Percentiles rank a stretch among this genome's conserved stretches.
Evolutionary conservation across 1,140 invertebrate species (phyloP).

Genomic region (Lerema accius): DNA sequence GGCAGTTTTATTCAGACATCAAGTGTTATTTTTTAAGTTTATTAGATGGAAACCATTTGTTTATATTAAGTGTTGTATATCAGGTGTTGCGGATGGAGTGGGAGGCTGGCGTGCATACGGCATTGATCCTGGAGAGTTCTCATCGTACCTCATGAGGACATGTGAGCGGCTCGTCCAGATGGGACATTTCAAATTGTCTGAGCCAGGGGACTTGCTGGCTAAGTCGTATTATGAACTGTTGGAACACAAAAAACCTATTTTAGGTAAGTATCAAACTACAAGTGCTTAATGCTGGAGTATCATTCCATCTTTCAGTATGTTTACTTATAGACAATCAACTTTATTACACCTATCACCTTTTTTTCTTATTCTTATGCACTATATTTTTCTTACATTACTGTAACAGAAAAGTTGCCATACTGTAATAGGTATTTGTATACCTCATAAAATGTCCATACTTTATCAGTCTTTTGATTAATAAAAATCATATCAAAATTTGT

Average conservation of each 20-base stretch:
- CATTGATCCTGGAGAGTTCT: constrained; percentile 98
- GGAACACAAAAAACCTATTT: constrained; percentile 95
- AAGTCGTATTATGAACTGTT: constrained; percentile 96
- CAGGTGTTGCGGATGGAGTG: constrained; percentile 98
- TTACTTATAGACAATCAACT: too few species aligned
- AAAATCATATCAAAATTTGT: too few species aligned
- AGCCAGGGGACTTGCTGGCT: constrained; percentile 93
- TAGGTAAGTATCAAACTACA: constrained; percentile 83
- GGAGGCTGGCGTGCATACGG: constrained; percentile 98
- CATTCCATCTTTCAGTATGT: too few species aligned
- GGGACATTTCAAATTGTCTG: constrained; percentile 92
- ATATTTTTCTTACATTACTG: too few species aligned
- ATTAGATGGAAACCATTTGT: neutral
- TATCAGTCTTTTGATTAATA: too few species aligned
- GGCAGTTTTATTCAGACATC: too few species aligned
- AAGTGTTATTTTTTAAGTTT: neutral
- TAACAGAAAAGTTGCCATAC: too few species aligned
- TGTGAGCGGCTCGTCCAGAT: constrained; percentile 95
- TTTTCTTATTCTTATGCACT: too few species aligned
- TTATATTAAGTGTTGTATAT: constrained; percentile 51
- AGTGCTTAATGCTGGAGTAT: neutral
- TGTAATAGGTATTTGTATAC: too few species aligned
- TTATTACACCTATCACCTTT: too few species aligned
- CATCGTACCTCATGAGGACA: constrained; percentile 95
- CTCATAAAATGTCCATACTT: too few species aligned